phyloP scores from a whole-genome alignment of 1,140 invertebrate genomes.

The Polyergus mexicanus region DNA sequence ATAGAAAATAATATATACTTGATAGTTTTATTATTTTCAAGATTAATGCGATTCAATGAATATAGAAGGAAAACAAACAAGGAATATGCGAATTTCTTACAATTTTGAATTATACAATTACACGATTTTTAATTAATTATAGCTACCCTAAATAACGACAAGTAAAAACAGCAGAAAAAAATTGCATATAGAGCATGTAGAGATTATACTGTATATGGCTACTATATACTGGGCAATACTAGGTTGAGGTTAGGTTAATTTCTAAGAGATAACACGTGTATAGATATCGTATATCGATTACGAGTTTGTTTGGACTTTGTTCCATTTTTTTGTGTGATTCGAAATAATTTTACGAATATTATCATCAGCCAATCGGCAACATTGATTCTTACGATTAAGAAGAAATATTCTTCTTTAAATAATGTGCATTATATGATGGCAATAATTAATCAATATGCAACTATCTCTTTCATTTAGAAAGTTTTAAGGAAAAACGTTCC shows the following conservation, averaged over 20 bases:
- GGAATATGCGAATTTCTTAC: background rate
- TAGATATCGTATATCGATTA: background rate
- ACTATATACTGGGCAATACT: background rate
- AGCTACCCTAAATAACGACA: background rate
- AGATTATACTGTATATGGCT: no score
- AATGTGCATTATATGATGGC: background rate
- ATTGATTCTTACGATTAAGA: background rate
- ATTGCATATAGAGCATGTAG: no score
- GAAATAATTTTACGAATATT: conserved; percentile 11
- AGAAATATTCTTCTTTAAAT: background rate
- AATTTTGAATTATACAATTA: background rate
- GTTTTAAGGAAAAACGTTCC: background rate
- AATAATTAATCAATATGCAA: background rate
- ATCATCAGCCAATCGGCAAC: background rate
- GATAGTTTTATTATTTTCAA: background rate
- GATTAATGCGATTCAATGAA: background rate
- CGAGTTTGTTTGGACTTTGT: background rate
- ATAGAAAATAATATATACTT: background rate
- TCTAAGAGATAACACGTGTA: background rate
- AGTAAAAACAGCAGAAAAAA: background rate
- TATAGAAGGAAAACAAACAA: background rate
- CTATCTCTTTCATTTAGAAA: background rate
- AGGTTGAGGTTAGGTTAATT: conserved; percentile 16
- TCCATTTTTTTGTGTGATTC: background rate
- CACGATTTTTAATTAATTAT: conserved; percentile 5